phyloP scores from a whole-genome alignment of 2,797 vertebrate species.

The Halcyon badia region DNA sequence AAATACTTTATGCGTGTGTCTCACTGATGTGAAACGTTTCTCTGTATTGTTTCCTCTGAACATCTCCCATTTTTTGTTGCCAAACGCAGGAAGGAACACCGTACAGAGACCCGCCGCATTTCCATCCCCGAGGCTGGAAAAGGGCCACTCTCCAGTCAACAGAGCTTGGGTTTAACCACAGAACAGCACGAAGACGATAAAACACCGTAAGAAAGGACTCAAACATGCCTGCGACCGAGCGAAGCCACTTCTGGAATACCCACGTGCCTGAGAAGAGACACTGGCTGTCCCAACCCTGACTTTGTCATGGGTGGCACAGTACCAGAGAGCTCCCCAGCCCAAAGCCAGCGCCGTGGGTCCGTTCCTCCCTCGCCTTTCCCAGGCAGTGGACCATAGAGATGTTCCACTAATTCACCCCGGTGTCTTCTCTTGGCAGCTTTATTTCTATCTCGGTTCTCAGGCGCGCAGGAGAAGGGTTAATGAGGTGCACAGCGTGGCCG shows the following conservation, averaged over 20 bases:
- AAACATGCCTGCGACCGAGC: neutral
- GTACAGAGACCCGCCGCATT: neutral
- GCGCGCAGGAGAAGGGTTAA: constrained; percentile 23
- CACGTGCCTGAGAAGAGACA: neutral
- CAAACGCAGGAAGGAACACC: constrained; percentile 7
- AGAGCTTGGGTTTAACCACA: neutral
- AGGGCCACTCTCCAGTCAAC: neutral
- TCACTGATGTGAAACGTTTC: constrained; percentile 30
- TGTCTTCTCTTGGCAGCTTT: neutral
- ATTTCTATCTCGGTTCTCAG: neutral
- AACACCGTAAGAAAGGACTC: neutral
- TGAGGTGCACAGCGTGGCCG: neutral
- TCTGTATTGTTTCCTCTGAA: constrained; percentile 22
- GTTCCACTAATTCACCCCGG: neutral
- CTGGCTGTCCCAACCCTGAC: neutral
- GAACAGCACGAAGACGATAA: neutral
- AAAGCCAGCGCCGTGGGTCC: fast-evolving
- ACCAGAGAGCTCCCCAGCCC: neutral
- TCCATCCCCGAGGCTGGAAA: neutral
- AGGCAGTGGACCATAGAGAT: constrained; percentile 15
- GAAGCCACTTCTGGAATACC: neutral
- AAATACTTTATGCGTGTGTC: constrained; percentile 13
- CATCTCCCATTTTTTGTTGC: constrained; percentile 9
- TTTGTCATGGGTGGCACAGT: fast-evolving
- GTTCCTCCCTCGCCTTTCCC: constrained; percentile 29